Conservation (phyloP, 2,888 invertebrate species). For the Yponomeuta plumbellus region DNA sequence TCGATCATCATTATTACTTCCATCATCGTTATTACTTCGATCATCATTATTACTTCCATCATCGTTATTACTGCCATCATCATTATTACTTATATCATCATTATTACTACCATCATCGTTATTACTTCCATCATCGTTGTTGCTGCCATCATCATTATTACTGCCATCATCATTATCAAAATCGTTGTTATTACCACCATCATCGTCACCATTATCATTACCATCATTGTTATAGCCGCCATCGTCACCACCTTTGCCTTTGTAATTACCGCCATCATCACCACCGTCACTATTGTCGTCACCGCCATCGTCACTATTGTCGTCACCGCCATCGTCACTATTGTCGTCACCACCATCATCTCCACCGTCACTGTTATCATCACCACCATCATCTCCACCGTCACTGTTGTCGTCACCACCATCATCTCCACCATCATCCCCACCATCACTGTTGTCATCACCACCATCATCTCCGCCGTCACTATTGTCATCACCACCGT, state of each 20-base stretch:
- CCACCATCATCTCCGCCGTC: background rate
- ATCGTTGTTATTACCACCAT: background rate
- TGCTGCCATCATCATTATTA: background rate
- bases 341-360: conserved; percentile 9
- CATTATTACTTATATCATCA: background rate
- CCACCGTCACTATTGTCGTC: background rate
- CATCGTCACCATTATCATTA: conserved; percentile 2
- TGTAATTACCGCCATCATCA: conserved; percentile 12
- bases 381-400: too few species aligned
- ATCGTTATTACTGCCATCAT: background rate
- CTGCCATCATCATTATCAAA: background rate
- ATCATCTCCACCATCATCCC: too few species aligned
- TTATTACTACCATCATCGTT: background rate
- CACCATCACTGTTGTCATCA: too few species aligned
- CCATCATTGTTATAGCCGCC: background rate
- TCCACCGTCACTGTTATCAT: too few species aligned
- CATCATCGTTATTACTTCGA: too few species aligned
- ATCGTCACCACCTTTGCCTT: conserved; percentile 18
- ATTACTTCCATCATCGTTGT: conserved; percentile 1
- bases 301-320: too few species aligned
- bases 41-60: background rate
- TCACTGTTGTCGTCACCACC: too few species aligned
- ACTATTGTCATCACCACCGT: too few species aligned
- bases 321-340: background rate
- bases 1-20: too few species aligned